These are phyloP conservation scores for Drosophila algonquin DNA, from an alignment of 2,888 invertebrate genomes.

Conservation along the genomic window DNA sequence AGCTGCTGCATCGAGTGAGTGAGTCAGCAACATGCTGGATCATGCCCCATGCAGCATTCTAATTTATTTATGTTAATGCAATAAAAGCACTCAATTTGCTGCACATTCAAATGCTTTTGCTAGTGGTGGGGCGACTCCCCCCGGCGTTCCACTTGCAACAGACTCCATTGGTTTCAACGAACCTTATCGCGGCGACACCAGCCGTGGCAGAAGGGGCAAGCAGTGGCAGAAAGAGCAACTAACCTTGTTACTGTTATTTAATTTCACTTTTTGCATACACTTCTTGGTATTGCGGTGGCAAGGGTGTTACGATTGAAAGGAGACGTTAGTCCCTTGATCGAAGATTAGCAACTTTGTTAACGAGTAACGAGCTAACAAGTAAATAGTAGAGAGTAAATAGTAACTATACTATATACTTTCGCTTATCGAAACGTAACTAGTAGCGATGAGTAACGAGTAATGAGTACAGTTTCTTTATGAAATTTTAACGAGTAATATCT, in stretches of 20 bases:
- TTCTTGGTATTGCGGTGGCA: background rate
- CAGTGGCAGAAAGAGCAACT: slow-evolving; percentile 37
- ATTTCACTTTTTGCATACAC: slow-evolving; percentile 63
- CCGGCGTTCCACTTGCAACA: background rate
- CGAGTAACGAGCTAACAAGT: background rate
- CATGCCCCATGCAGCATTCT: slow-evolving; percentile 61
- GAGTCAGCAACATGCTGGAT: slow-evolving; percentile 56
- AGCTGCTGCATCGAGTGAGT: slow-evolving; percentile 44
- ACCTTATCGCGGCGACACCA: slow-evolving; percentile 54
- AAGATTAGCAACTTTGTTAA: background rate
- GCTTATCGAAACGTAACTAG: too few relatives aligned
- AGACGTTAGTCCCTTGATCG: background rate
- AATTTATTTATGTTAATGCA: slow-evolving; percentile 80
- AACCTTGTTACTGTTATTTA: slow-evolving; percentile 79
- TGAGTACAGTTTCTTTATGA: too few relatives aligned
- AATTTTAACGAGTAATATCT: too few relatives aligned
- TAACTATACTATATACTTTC: too few relatives aligned
- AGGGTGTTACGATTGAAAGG: background rate
- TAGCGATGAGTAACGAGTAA: too few relatives aligned
- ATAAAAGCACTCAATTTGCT: slow-evolving; percentile 79
- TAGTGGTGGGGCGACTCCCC: slow-evolving; percentile 28
- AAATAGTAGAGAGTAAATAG: too few relatives aligned
- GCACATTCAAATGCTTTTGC: slow-evolving; percentile 63
- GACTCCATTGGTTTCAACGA: slow-evolving; percentile 44
- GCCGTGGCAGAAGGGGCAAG: slow-evolving; percentile 24